phyloP scores from a whole-genome alignment of 2,888 invertebrate genomes.

The Dendrolimus pini region DNA sequence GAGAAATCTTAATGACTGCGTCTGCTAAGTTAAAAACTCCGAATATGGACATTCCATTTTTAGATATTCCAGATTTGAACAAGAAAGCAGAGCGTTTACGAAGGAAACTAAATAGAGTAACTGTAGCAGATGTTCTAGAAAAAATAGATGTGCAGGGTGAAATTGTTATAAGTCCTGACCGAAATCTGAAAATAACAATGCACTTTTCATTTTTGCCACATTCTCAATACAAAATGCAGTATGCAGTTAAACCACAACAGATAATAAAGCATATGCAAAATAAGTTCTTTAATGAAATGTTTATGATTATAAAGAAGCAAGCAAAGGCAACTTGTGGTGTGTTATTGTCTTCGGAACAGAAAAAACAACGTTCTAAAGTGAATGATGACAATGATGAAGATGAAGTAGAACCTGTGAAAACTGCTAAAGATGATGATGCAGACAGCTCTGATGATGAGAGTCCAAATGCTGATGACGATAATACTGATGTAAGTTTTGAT shows the following conservation, averaged over 20 bases:
- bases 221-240: conserved; percentile 83
- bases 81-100: conserved; percentile 82
- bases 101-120: conserved; percentile 85
- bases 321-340: conserved; percentile 72
- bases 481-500: conserved; percentile 54
- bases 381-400: conserved; percentile 57
- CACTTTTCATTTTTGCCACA: conserved; percentile 85
- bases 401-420: conserved; percentile 24
- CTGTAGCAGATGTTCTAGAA: conserved; percentile 86
- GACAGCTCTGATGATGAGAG: conserved; percentile 83
- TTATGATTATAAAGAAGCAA: conserved; percentile 77
- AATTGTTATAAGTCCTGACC: conserved; percentile 72
- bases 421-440: conserved; percentile 40
- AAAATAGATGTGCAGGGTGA: conserved; percentile 79
- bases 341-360: conserved; percentile 66
- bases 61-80: conserved; percentile 55
- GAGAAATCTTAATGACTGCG: conserved; percentile 98
- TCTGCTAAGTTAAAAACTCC: conserved; percentile 96
- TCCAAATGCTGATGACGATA: conserved; percentile 74
- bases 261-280: conserved; percentile 86
- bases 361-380: conserved; percentile 37
- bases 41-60: conserved; percentile 95
- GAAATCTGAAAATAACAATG: conserved; percentile 80
- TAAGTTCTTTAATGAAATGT: conserved; percentile 81
- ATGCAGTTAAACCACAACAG: conserved; percentile 81